Base-by-base conservation (phyloP, 1,140 invertebrate species). In the Pseudomyrmex flavicornis region DNA sequence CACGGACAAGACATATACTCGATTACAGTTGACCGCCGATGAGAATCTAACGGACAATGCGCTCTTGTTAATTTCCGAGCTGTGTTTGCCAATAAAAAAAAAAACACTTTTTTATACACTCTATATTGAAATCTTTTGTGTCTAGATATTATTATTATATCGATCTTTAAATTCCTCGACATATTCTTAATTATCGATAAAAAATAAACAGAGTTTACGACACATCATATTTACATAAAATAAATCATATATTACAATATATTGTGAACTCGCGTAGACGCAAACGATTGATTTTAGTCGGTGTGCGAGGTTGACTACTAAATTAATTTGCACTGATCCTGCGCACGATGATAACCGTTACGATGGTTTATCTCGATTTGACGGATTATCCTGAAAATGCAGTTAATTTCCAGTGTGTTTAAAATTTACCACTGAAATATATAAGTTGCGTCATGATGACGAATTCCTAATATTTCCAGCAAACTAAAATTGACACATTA, bases 41-140 rank as follows among this genome's bases (percentile, higher is more conserved):
- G 54, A 82, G 83, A 82, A 84, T 61, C 44, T 61, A 68, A 54
- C 50, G 46, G 75, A 85, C 69, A 82, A 72, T 85, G 59, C 0
- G 4, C 65, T 58, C 22, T 46, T 73, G 68, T 75, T 88, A 85
- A 88, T 83, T 85, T 77, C 84, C 61, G 56, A 62, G 50, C 69
- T 50, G 3, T n/a, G 13, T 52, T 46, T 2, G 13, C 35, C 4
- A 7, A 2, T 9, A 8, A 73, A 73, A 52, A 12, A 10, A 35
- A 17, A 17, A 17, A 17, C 17, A 17, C 17, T 17, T 5, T 35
- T 35, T 35, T 35, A 26, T 26, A 26, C 26, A 26, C 0, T 35
- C 35, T 35, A 35, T 35, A 35, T 7, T 35, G 35, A 35, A 35
- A 35, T 35, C 35, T 35, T 35, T 35, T 35, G 35, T 35, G 35